A percentile compares a stretch with the other conserved stretches of the same genome.
phyloP scores from a whole-genome alignment of 2,888 invertebrate genomes.

The Desoria tigrina region DNA sequence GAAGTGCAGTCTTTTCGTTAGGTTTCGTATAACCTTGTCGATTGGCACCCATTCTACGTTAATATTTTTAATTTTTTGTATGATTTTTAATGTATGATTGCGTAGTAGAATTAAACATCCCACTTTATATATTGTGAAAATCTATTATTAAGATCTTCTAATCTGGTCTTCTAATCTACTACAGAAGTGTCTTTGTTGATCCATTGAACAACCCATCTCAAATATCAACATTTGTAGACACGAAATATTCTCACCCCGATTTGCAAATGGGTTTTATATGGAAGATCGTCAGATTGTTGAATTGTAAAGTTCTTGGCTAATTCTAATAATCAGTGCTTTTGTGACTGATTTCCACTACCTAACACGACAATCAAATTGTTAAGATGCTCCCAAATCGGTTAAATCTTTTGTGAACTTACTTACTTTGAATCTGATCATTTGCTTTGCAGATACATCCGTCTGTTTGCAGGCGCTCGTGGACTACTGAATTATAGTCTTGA shows the following conservation, averaged over 20 bases:
- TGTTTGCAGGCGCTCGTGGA: too few species aligned
- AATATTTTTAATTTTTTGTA: neutral
- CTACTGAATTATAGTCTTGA: constrained; percentile 27
- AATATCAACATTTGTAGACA: constrained; percentile 41
- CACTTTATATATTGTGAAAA: constrained; percentile 29
- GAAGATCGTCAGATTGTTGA: constrained; percentile 46
- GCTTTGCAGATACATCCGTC: constrained; percentile 7
- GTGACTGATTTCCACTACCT: neutral
- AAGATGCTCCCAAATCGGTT: too few species aligned
- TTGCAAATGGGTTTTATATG: constrained; percentile 46
- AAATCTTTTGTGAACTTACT: too few species aligned
- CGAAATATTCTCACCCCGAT: constrained; percentile 42
- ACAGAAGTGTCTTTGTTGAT: constrained; percentile 32
- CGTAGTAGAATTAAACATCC: neutral
- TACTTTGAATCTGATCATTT: constrained; percentile 8
- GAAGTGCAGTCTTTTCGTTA: neutral
- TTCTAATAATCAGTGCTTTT: constrained; percentile 13
- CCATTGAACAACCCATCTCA: constrained; percentile 48
- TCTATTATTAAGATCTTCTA: neutral
- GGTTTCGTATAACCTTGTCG: neutral
- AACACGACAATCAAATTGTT: too few species aligned
- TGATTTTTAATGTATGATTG: too few species aligned
- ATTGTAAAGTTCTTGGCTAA: constrained; percentile 11
- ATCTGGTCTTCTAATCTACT: constrained; percentile 27
- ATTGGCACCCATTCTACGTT: too few species aligned